Evolutionary conservation across 2,797 vertebrate genomes (phyloP), one percentile per base, ranked within the genome.

Genomic region (Rhynchotus rufescens): DNA sequence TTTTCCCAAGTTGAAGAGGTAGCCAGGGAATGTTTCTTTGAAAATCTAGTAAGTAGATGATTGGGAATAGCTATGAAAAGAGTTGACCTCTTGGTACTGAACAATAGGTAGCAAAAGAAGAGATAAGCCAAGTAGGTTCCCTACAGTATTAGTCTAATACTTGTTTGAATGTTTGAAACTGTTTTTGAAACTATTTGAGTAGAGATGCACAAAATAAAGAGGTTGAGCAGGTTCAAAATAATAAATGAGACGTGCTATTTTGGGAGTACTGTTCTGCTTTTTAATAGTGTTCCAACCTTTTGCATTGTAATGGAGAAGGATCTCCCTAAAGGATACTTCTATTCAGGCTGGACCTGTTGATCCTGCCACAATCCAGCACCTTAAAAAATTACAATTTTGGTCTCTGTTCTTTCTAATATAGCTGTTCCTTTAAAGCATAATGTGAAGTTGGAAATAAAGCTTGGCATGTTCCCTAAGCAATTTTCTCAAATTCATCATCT

Each of bases 1-100:
- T 94, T 88, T 81, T 79, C 88, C 68, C 67, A 82, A 90, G 65
- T 23, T 86, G 67, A 92, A 86, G 72, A 77, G 23, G 32, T 77
- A 84, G 28, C 10, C 52, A 77, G 61, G 80, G 72, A 90, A 15
- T 80, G 11, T 57, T 81, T 84, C 75, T 88, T 88, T 93, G 78
- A 93, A 61, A 93, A 92, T 91, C 61, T 69, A 90, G 30, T 10
- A 61, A 86, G 81, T 28, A 67, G 19, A 54, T 74, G 49, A 68
- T 30, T 73, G 34, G 73, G 61, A 92, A 44, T 51, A 90, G 62
- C 54, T 92, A 36, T 52, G 40, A 85, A 73, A 92, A 89, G 32
- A 75, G 30, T 26, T 87, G 73, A 89, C 69, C 73, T 30, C 34
- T 83, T 40, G 38, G 9, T 80, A 62, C 28, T 1, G 8, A 92